Conservation (phyloP, 2,888 invertebrate species). For the Clivina fossor region DNA sequence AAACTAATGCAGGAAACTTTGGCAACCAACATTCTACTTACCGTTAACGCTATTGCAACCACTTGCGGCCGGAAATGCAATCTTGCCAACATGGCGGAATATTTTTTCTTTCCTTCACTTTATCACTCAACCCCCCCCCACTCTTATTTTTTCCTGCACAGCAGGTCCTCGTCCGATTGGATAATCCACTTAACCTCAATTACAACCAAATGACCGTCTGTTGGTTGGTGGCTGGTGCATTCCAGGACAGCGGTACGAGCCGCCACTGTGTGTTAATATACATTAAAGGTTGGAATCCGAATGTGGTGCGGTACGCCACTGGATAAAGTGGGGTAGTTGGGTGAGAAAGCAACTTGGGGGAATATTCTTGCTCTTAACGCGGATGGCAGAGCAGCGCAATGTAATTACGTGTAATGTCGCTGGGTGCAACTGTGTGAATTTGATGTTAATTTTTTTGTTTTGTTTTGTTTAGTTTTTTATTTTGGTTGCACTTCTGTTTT, state of each 20-base stretch:
- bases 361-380: not conserved
- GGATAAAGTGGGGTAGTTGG: no score
- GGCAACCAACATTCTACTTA: no score
- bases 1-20: no score
- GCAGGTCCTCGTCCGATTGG: conserved; percentile 7
- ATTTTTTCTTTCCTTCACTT: no score
- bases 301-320: not conserved
- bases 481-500: not conserved
- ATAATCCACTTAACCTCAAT: conserved; percentile 16
- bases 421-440: not conserved
- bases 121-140: not conserved
- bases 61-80: conserved; percentile 4
- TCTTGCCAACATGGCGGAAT: conserved; percentile 12
- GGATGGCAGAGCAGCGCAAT: not conserved
- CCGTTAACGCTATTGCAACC: not conserved
- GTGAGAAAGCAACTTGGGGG: no score
- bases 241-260: conserved; percentile 3
- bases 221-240: no score
- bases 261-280: conserved; percentile 1
- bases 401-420: conserved; percentile 2
- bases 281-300: not conserved
- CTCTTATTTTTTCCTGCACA: conserved; percentile 4
- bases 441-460: not conserved
- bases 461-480: not conserved
- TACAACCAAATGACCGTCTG: conserved; percentile 17